Evolutionary conservation across 2,888 invertebrate species (phyloP).

Genomic region (Chironomus tentans): DNA sequence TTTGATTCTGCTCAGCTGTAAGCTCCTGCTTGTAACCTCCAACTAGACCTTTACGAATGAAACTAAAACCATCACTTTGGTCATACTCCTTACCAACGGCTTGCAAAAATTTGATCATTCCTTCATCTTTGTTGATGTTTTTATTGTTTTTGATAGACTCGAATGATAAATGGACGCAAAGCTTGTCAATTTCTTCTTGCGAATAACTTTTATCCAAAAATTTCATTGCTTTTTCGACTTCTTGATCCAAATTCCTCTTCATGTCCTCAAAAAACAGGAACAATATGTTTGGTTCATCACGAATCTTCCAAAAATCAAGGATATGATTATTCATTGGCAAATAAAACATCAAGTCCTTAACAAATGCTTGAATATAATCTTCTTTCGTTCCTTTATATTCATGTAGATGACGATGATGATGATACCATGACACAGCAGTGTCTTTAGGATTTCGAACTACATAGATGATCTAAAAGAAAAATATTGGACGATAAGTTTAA

Average conservation of each 20-base stretch:
- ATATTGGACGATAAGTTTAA: no score
- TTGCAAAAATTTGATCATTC: no score
- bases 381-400: constrained; percentile 10
- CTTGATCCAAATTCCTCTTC: constrained; percentile 31
- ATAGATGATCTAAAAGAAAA: background rate
- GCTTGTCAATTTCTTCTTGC: constrained; percentile 16
- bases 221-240: constrained; percentile 29
- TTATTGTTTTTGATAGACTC: constrained; percentile 28
- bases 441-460: background rate
- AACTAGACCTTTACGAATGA: no score
- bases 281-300: constrained; percentile 31
- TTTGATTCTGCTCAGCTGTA: no score
- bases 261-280: constrained; percentile 35
- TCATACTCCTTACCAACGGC: no score
- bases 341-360: constrained; percentile 28
- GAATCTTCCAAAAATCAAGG: constrained; percentile 33
- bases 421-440: background rate
- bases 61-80: no score
- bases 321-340: constrained; percentile 32
- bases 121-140: no score
- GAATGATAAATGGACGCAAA: constrained; percentile 29
- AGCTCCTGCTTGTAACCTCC: no score
- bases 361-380: constrained; percentile 28
- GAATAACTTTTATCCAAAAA: constrained; percentile 29
- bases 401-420: constrained; percentile 16